Evolutionary conservation across 2,797 vertebrate species (phyloP).

Genomic region (Perdix hodgsoniae): DNA sequence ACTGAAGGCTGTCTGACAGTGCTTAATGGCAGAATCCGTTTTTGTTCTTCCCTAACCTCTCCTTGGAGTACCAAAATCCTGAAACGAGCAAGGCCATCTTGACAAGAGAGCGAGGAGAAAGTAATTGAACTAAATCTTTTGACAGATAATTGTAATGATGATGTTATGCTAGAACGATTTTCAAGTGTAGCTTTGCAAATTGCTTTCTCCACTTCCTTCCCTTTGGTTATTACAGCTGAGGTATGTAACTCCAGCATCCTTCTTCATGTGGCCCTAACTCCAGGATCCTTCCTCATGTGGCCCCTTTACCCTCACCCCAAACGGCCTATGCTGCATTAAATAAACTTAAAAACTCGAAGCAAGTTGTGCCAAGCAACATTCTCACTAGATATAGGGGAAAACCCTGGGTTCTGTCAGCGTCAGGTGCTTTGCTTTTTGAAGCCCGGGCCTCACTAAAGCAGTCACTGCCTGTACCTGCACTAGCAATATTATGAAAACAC

Average conservation of each 20-base stretch:
- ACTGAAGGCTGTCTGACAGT: slow-evolving; percentile 20
- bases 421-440: not conserved
- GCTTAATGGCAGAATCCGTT: slow-evolving; percentile 70
- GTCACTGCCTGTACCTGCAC: not conserved
- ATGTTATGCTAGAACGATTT: slow-evolving; percentile 74
- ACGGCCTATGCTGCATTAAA: slow-evolving; percentile 4
- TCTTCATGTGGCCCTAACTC: slow-evolving; percentile 10
- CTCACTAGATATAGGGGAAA: not conserved
- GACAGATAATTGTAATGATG: slow-evolving; percentile 78
- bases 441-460: not conserved
- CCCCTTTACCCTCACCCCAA: not conserved
- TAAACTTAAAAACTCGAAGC: slow-evolving; percentile 34
- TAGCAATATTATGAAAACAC: not conserved
- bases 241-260: slow-evolving; percentile 14
- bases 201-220: slow-evolving; percentile 59
- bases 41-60: slow-evolving; percentile 68
- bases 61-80: slow-evolving; percentile 62
- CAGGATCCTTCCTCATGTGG: not conserved
- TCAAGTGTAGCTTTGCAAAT: slow-evolving; percentile 76
- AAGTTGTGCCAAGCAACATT: slow-evolving; percentile 13
- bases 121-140: slow-evolving; percentile 80
- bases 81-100: slow-evolving; percentile 67
- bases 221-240: slow-evolving; percentile 46
- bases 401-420: not conserved
- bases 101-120: slow-evolving; percentile 61